These are phyloP conservation scores for Odontomachus brunneus DNA, from an alignment of 1,140 invertebrate species.

Conservation along the genomic window DNA sequence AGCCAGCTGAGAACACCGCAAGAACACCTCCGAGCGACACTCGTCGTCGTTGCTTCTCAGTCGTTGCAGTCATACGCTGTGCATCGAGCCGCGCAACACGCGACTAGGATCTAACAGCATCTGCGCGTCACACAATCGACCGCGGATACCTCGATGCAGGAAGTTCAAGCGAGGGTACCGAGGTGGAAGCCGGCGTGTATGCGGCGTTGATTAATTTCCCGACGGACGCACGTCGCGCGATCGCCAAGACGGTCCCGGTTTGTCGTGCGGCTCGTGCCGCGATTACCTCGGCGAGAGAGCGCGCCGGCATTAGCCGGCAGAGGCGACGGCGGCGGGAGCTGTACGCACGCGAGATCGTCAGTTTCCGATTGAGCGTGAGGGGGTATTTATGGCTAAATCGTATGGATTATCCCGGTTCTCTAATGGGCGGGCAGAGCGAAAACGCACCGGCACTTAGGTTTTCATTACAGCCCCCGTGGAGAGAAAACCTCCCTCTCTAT, in stretches of 20 bases:
- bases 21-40: background rate
- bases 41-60: background rate
- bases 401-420: slow-evolving; percentile 35
- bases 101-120: background rate
- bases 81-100: background rate
- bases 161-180: background rate
- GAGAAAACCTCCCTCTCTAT: background rate
- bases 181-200: background rate
- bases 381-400: slow-evolving; percentile 52
- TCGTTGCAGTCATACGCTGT: background rate
- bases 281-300: slow-evolving; percentile 21
- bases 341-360: slow-evolving; percentile 13
- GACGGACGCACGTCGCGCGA: background rate
- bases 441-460: slow-evolving; percentile 29
- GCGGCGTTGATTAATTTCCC: slow-evolving; percentile 8
- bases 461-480: slow-evolving; percentile 32
- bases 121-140: too few species aligned
- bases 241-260: slow-evolving; percentile 5
- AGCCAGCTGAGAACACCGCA: background rate
- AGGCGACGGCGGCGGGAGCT: background rate
- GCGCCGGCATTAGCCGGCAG: slow-evolving; percentile 4
- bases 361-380: slow-evolving; percentile 43
- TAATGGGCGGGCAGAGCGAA: slow-evolving; percentile 36
- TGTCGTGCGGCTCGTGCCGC: slow-evolving; percentile 31
- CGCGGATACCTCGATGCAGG: background rate